Conservation (phyloP, 2,113 vertebrate species). For the Nesogale talazaci region DNA sequence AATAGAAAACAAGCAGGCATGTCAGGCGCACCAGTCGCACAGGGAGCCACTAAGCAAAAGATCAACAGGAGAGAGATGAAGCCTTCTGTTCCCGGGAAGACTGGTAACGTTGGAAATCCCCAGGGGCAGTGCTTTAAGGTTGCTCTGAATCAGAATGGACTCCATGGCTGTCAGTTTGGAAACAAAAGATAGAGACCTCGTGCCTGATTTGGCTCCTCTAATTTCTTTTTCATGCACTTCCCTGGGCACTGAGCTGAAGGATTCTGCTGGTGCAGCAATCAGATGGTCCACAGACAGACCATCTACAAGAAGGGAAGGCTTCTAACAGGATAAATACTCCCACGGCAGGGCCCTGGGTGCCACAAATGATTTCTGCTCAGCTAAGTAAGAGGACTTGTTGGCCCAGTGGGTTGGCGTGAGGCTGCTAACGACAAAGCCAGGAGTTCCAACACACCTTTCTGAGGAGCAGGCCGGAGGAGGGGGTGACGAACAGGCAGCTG, state of each 20-base stretch:
- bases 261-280: not conserved
- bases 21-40: too few relatives aligned
- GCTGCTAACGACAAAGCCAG: not conserved
- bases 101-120: too few relatives aligned
- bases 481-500: too few relatives aligned
- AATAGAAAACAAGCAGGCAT: not conserved
- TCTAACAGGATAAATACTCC: not conserved
- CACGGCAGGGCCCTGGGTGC: not conserved
- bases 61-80: too few relatives aligned
- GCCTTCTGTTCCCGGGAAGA: too few relatives aligned
- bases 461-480: too few relatives aligned
- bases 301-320: not conserved
- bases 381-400: not conserved
- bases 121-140: too few relatives aligned
- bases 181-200: conserved; percentile 30
- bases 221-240: not conserved
- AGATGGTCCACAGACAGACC: not conserved
- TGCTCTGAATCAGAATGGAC: too few relatives aligned
- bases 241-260: too few relatives aligned
- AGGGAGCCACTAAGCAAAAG: too few relatives aligned
- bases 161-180: too few relatives aligned
- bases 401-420: not conserved
- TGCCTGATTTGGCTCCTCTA: not conserved
- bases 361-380: not conserved
- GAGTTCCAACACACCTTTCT: not conserved